Base-by-base conservation (phyloP, 2,888 invertebrate species). In the Pollenia labialis region DNA sequence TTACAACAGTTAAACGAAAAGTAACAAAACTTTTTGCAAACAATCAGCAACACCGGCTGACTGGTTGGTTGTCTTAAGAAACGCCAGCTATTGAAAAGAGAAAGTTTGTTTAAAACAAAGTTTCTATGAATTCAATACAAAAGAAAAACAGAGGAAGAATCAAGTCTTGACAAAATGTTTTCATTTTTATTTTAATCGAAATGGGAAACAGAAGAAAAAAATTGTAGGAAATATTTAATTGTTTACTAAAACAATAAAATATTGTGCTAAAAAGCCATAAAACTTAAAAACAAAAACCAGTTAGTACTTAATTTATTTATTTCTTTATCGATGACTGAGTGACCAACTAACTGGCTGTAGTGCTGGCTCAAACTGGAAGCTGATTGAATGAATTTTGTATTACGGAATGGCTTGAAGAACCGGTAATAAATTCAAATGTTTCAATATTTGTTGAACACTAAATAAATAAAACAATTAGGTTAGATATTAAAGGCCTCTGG, bases 31-130 rank as follows among this genome's bases (percentile, higher is more conserved):
- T n/a, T 72, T 62, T 46, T 72, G 64, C 62, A 42, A 62, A 64
- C 42, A 62, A 54, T 23, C 16, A 68, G 16, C 71, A 62, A 64
- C 80, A 64, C 52, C 16, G 48, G 46, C 32, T 32, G 32, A 56
- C 9, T n/a, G 50, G 40, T 23, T 23, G 18, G 32, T 44, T 62
- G 64, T 64, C 64, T 48, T 14, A 48, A 69, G 48, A 56, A 50
- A 76, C 18, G 44, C 54, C 44, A 52, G 14, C 81, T 75, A 85
- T 85, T 85, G 81, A 85, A 85, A 85, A 85, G 81, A 79, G 82
- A 82, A 85, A 85, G 81, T 82, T 85, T 62, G 14, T 46, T 32
- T 40, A 32, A 23, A 66, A 40, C 23, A 23, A 66, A 42, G 23
- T 52, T 83, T 64, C 72, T 71, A 60, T 60, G 74, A 54, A 77